These are phyloP conservation scores for Oxyura jamaicensis DNA, from an alignment of 2,113 vertebrate species.

Conservation along the genomic window DNA sequence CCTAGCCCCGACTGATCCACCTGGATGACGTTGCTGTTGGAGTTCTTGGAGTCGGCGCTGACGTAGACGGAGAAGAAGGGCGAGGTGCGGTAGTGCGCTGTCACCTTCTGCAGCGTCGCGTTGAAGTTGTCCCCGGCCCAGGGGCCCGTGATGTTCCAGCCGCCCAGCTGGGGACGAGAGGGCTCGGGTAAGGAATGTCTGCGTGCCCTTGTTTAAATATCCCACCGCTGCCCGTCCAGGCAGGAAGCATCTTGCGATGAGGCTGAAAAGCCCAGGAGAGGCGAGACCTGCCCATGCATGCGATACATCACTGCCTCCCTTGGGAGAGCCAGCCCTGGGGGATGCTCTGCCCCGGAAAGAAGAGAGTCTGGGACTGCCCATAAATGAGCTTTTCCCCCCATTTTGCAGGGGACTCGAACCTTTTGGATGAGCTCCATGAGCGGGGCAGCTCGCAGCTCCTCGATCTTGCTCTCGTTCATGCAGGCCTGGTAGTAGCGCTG, in stretches of 20 bases:
- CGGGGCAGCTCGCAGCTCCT: conserved; percentile 86
- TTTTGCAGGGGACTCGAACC: conserved; percentile 70
- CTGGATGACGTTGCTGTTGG: conserved; percentile 96
- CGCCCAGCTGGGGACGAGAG: conserved; percentile 84
- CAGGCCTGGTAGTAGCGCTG: conserved; percentile 93
- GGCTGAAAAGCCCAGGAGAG: not conserved
- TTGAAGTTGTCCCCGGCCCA: conserved; percentile 91
- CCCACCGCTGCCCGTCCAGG: not conserved
- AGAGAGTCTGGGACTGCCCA: not conserved
- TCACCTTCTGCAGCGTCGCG: conserved; percentile 84
- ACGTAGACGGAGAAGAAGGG: conserved; percentile 95
- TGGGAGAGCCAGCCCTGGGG: no score
- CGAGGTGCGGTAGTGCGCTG: conserved; percentile 84
- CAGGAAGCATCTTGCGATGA: not conserved
- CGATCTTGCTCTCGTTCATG: conserved; percentile 93
- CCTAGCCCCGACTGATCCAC: conserved; percentile 94
- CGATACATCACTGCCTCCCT: not conserved
- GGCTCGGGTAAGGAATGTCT: not conserved
- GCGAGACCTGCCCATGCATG: not conserved
- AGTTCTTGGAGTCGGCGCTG: conserved; percentile 94
- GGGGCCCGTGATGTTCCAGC: conserved; percentile 87
- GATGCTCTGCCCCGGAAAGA: not conserved
- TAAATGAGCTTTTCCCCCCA: not conserved
- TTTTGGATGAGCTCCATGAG: conserved; percentile 88
- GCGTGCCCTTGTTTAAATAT: not conserved